Conservation (phyloP, 2,113 vertebrate genomes). For the Orcinus orca region DNA sequence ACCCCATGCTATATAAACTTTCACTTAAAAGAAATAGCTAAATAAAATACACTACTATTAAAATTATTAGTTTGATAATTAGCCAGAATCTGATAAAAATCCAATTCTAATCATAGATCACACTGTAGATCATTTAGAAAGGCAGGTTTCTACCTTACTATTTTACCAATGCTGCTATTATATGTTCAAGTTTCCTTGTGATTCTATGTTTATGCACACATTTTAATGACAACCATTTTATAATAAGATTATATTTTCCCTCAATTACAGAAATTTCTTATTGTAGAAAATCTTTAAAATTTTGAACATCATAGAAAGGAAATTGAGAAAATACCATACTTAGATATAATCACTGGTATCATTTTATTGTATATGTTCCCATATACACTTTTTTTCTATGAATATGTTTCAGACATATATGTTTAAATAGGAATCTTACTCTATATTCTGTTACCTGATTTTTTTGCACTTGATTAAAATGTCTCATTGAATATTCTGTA, state of each 20-base stretch:
- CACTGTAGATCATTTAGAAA: background rate
- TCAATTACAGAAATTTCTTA: background rate
- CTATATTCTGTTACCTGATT: background rate
- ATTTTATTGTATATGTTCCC: background rate
- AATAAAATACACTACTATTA: background rate
- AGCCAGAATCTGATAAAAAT: background rate
- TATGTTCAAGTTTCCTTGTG: background rate
- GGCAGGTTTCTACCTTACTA: background rate
- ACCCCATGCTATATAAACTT: background rate
- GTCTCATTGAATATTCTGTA: background rate
- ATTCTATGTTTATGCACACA: background rate
- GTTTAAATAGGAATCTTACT: background rate
- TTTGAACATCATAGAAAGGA: background rate
- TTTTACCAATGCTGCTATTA: background rate
- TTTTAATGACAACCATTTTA: background rate
- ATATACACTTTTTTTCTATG: background rate
- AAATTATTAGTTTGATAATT: background rate
- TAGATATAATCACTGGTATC: background rate
- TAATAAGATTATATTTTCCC: background rate
- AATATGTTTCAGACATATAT: background rate
- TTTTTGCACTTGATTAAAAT: background rate
- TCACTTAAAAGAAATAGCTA: background rate
- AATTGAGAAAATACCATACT: background rate
- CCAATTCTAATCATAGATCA: background rate
- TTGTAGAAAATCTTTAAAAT: background rate